phyloP scores from a whole-genome alignment of 2,888 invertebrate species.

The Ypsolopha sequella region DNA sequence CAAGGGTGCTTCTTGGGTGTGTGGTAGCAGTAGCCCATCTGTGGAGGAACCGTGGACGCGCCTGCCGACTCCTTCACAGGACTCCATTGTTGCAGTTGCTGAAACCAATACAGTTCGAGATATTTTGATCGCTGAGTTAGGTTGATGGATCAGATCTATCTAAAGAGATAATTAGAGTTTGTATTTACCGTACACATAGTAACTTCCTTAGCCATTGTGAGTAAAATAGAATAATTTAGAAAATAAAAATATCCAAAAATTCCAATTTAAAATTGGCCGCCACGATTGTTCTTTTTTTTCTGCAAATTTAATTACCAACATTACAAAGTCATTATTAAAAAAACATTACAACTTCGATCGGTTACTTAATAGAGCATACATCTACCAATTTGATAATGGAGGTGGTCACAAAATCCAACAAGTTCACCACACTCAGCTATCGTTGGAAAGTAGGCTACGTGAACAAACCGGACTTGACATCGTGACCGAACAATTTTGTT shows the following conservation, averaged over 20 bases:
- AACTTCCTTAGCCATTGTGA: slow-evolving; percentile 55
- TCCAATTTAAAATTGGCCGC: background rate
- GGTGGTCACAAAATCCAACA: too few species aligned
- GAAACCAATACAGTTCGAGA: slow-evolving; percentile 14
- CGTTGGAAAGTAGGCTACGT: too few species aligned
- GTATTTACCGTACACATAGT: slow-evolving; percentile 59
- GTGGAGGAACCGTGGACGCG: slow-evolving; percentile 72
- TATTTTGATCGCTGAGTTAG: background rate
- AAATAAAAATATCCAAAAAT: background rate
- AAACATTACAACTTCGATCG: too few species aligned
- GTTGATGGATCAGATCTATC: background rate
- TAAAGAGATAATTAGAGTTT: background rate
- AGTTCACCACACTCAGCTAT: too few species aligned
- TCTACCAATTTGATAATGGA: too few species aligned
- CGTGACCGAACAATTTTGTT: too few species aligned
- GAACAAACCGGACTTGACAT: too few species aligned
- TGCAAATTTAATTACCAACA: background rate
- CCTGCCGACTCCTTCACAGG: slow-evolving; percentile 76
- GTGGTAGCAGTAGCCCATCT: slow-evolving; percentile 78
- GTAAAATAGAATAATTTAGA: background rate
- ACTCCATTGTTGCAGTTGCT: slow-evolving; percentile 88
- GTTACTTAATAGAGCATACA: too few species aligned
- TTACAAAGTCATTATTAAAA: too few species aligned
- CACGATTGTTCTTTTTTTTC: background rate
- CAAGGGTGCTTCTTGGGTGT: slow-evolving; percentile 83